phyloP scores from a whole-genome alignment of 2,888 invertebrate genomes.

The Platerodrilus igneus region DNA sequence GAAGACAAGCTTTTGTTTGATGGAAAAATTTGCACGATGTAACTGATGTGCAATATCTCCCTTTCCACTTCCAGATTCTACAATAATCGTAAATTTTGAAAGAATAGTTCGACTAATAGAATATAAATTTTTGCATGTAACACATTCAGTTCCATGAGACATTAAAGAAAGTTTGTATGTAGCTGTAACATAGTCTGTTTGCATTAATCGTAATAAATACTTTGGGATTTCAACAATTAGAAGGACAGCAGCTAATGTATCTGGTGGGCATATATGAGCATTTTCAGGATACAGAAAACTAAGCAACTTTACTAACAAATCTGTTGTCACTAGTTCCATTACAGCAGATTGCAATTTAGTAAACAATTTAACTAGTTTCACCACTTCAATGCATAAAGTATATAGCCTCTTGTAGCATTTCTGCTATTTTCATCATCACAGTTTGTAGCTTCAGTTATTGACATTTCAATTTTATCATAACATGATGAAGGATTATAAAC shows the following conservation, averaged over 20 bases:
- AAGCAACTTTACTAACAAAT: constrained; percentile 32
- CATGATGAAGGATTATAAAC: too few species aligned
- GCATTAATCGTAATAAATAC: constrained; percentile 41
- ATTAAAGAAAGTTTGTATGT: constrained; percentile 34
- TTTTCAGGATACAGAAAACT: constrained; percentile 22
- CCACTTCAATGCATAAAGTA: constrained; percentile 33
- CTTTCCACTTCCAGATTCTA: constrained; percentile 60
- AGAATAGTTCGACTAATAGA: constrained; percentile 44
- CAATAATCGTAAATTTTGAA: constrained; percentile 50
- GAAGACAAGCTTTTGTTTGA: constrained; percentile 54
- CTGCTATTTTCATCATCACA: too few species aligned
- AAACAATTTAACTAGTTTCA: constrained; percentile 32
- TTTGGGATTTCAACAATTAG: constrained; percentile 27
- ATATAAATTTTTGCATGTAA: constrained; percentile 33
- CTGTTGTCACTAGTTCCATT: constrained; percentile 29
- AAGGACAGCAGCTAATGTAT: constrained; percentile 8
- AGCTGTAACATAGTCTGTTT: constrained; percentile 37
- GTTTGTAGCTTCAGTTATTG: too few species aligned
- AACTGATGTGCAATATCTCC: constrained; percentile 62
- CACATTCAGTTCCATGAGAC: constrained; percentile 32
- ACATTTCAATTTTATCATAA: too few species aligned
- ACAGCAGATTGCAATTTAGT: constrained; percentile 28
- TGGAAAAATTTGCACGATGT: constrained; percentile 48
- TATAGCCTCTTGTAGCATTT: too few species aligned
- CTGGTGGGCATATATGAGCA: constrained; percentile 4